A percentile compares a stretch with the other conserved stretches of the same genome.
Evolutionary conservation across 2,113 vertebrate genomes (phyloP).

Genomic region (Urocynchramus pylzowi): DNA sequence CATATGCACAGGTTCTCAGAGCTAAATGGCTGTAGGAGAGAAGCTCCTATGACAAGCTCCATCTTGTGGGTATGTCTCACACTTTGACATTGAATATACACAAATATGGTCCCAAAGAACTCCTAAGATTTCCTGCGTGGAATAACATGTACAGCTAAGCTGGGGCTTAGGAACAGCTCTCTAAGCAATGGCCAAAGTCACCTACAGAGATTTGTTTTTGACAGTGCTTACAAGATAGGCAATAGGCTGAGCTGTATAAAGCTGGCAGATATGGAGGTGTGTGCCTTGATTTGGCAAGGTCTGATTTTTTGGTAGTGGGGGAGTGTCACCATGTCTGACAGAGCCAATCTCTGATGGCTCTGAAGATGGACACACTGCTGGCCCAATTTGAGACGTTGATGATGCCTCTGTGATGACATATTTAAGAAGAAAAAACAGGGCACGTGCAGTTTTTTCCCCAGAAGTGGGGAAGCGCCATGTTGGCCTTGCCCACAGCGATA

Average conservation of each 20-base stretch:
- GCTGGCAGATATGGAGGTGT: neutral
- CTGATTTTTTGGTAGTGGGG: neutral
- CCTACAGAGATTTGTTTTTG: neutral
- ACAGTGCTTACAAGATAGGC: neutral
- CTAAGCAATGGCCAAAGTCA: neutral
- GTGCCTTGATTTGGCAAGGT: neutral
- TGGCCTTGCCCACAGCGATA: rapidly evolving
- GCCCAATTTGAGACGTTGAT: neutral
- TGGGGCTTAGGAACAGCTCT: neutral
- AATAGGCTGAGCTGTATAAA: neutral
- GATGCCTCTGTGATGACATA: neutral
- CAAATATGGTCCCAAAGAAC: neutral
- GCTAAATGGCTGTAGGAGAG: neutral
- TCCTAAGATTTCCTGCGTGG: neutral
- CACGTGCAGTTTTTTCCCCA: neutral
- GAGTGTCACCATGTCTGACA: neutral
- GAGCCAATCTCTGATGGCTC: neutral
- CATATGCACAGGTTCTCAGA: neutral
- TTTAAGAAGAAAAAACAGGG: neutral
- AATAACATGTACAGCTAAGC: neutral
- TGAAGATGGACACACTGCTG: neutral
- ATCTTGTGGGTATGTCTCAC: neutral
- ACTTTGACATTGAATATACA: neutral
- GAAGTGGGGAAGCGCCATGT: rapidly evolving
- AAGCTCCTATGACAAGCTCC: neutral